Conservation (phyloP, 2,113 vertebrate genomes). For the Galbula dea region DNA sequence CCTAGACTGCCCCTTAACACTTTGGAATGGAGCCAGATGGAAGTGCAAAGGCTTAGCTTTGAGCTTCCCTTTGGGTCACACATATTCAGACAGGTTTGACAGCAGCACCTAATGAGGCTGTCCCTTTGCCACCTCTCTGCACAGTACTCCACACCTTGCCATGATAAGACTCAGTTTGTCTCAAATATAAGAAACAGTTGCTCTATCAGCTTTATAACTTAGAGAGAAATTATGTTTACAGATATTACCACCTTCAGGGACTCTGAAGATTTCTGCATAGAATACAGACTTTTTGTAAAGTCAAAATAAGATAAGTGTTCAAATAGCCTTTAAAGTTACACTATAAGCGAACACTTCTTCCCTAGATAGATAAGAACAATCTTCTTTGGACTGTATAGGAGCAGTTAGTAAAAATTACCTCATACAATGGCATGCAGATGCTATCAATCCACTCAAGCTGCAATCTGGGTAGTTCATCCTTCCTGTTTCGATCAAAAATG, state of each 20-base stretch:
- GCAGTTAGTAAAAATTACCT: slow-evolving; percentile 79
- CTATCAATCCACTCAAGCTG: slow-evolving; percentile 98
- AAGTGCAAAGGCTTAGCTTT: not conserved
- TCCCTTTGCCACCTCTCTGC: not conserved
- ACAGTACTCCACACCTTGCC: not conserved
- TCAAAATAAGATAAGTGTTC: not conserved
- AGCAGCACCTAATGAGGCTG: not conserved
- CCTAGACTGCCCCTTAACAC: not conserved
- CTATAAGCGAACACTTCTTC: not conserved
- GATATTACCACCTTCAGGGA: not conserved
- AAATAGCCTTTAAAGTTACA: not conserved
- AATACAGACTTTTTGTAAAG: not conserved
- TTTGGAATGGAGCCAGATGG: not conserved
- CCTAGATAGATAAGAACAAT: not conserved
- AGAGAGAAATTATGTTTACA: not conserved
- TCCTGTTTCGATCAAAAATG: slow-evolving; percentile 98
- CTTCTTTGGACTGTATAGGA: not conserved
- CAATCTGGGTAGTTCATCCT: slow-evolving; percentile 93
- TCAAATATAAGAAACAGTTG: not conserved
- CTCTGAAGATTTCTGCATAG: not conserved
- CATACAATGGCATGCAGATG: slow-evolving; percentile 92
- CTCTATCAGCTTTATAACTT: not conserved
- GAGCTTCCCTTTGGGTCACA: not conserved
- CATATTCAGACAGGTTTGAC: not conserved
- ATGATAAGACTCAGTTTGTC: not conserved